phyloP scores from a whole-genome alignment of 2,797 vertebrate species.

The Gephyroberyx darwinii region DNA sequence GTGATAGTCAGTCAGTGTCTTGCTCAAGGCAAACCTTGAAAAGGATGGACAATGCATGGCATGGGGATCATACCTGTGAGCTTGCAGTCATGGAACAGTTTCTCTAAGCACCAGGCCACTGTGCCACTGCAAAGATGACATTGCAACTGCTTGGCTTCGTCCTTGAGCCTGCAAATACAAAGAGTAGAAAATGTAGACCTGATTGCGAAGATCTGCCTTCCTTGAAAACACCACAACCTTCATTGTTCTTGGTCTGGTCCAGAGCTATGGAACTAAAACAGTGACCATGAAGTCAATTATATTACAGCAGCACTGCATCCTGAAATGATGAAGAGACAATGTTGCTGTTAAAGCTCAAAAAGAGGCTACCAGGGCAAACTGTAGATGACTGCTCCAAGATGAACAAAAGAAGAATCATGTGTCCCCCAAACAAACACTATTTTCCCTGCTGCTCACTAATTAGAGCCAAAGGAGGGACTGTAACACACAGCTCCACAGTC shows the following conservation, averaged over 20 bases:
- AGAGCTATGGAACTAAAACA: constrained; percentile 2
- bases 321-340: constrained; percentile 46
- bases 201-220: background rate
- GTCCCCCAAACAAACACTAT: constrained; percentile 34
- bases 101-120: constrained; percentile 24
- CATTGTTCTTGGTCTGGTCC: background rate
- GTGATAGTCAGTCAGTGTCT: background rate
- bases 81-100: constrained; percentile 9
- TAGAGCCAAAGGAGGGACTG: constrained; percentile 50
- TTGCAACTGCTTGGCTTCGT: constrained; percentile 30
- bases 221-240: background rate
- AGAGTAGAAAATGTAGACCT: constrained; percentile 9
- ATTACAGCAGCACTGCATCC: background rate
- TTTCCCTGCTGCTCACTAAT: constrained; percentile 51
- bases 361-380: constrained; percentile 6
- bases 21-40: background rate
- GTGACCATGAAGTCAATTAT: constrained; percentile 14
- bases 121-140: constrained; percentile 1
- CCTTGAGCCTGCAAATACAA: constrained; percentile 42
- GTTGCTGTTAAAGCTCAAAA: constrained; percentile 35
- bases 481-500: constrained; percentile 33
- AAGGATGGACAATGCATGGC: background rate
- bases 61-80: constrained; percentile 40
- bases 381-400: constrained; percentile 11
- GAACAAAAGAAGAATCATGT: constrained; percentile 34